These are phyloP conservation scores for Cynodonichthys magdalenae DNA, from an alignment of 2,797 vertebrate species.

Conservation along the genomic window DNA sequence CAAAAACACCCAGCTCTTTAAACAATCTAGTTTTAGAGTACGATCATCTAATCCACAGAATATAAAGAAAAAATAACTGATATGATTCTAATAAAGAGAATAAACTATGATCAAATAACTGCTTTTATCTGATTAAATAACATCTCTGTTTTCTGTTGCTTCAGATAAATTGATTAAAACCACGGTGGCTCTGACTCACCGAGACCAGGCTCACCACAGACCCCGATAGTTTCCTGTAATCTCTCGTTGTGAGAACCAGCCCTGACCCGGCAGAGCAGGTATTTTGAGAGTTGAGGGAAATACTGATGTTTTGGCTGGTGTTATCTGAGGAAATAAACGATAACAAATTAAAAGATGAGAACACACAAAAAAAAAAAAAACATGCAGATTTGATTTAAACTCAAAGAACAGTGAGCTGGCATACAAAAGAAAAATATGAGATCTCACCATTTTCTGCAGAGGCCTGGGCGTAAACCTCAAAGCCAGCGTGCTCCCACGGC, in stretches of 20 bases:
- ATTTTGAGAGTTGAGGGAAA: constrained; percentile 87
- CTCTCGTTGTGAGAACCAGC: constrained; percentile 78
- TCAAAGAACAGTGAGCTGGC: neutral
- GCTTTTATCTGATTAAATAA: neutral
- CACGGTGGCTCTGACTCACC: constrained; percentile 72
- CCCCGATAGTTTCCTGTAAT: constrained; percentile 87
- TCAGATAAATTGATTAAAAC: neutral
- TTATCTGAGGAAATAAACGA: constrained; percentile 77
- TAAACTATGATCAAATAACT: too few species aligned
- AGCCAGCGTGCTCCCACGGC: constrained; percentile 83
- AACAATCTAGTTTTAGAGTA: neutral
- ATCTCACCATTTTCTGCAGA: constrained; percentile 84
- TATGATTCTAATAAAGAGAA: too few species aligned
- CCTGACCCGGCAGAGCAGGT: constrained; percentile 80
- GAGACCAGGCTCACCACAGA: constrained; percentile 91
- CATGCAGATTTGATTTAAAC: too few species aligned
- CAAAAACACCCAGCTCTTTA: neutral
- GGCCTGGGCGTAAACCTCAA: constrained; percentile 79
- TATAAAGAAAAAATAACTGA: too few species aligned
- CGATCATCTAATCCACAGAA: neutral
- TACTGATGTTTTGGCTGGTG: constrained; percentile 85
- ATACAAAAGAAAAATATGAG: neutral
- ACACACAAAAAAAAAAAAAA: neutral
- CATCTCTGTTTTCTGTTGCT: neutral
- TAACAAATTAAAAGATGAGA: neutral